phyloP scores from a whole-genome alignment of 2,797 vertebrate genomes.

The Chelon labrosus region DNA sequence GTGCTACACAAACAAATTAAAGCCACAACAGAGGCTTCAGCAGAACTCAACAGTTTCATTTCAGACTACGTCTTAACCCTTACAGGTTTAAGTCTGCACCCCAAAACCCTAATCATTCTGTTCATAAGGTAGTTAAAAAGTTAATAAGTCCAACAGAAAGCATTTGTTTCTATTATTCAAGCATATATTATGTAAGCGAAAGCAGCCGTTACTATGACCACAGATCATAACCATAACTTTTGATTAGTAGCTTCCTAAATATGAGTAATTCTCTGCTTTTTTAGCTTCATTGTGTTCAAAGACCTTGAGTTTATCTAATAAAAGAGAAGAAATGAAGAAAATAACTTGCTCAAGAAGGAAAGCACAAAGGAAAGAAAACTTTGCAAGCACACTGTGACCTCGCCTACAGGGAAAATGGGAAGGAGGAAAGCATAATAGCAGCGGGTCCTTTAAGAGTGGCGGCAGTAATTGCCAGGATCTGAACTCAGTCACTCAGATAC shows the following conservation, averaged over 20 bases:
- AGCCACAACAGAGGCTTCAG: constrained; percentile 22
- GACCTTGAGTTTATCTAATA: constrained; percentile 33
- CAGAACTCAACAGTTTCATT: constrained; percentile 24
- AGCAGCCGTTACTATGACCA: constrained; percentile 32
- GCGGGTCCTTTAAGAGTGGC: constrained; percentile 95
- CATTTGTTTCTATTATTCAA: constrained; percentile 29
- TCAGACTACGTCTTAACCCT: constrained; percentile 20
- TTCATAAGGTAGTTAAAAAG: constrained; percentile 45
- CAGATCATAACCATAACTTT: constrained; percentile 40
- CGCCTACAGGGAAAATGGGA: constrained; percentile 77
- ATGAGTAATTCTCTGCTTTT: constrained; percentile 41
- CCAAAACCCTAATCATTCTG: constrained; percentile 28
- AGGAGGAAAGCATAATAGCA: constrained; percentile 80
- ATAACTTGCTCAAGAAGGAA: constrained; percentile 63
- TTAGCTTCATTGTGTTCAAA: constrained; percentile 35
- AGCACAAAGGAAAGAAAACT: constrained; percentile 73
- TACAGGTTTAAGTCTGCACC: constrained; percentile 18
- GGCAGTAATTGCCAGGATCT: constrained; percentile 96
- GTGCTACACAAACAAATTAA: constrained; percentile 16
- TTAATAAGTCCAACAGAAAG: constrained; percentile 37
- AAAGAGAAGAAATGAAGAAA: constrained; percentile 56
- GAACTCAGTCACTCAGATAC: constrained; percentile 94
- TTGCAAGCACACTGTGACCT: constrained; percentile 77
- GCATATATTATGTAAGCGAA: constrained; percentile 21
- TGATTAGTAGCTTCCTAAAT: constrained; percentile 41